Base-by-base conservation (phyloP, 2,888 invertebrate species). In the Magallana nippona region DNA sequence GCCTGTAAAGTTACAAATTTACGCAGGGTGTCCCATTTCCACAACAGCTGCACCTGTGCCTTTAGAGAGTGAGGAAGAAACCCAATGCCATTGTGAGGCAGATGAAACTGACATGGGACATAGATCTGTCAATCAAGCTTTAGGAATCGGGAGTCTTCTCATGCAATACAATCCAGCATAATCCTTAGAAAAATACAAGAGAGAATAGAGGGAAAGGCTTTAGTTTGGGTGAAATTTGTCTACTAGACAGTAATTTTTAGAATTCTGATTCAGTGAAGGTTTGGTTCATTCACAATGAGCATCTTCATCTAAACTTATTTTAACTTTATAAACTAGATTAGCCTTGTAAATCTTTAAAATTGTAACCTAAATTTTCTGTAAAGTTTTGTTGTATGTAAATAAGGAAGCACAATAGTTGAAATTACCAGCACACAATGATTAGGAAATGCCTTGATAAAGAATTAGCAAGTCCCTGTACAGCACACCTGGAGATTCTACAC, bases 101-200 rank as follows among this genome's bases (percentile, higher is more conserved):
- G 71, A 71, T 71, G 71, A 71, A 71, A 71, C 71, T 71, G 71
- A 71, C 17, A 5, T 32, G 32, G 32, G 71, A 71, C 71, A 71
- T 27, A 71, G 71, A 71, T 71, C 13, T 71, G 71, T 71, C 71
- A 71, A 71, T 71, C 71, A 71, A 63, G 63, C 3, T 63, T 63
- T 63, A 5, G 63, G 13, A 13, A 27, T 17, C 13, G 71, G 17
- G 32, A 32, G 17, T 22, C 71, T 32, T 32, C 27, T 27, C 22
- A 17, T 71, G 71, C 71, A 71, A 71, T 27, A 22, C 71, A 71
- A 27, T 71, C 11, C 32, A 71, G 22, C 27, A 13, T 71, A 71
- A 71, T 71, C 71, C 27, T 27, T 71, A 71, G 13, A 71, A 71
- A 71, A 71, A 71, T 22, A 63, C 13, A 11, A 11, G 63, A 63